Evolutionary conservation across 2,113 vertebrate genomes (phyloP).

Genomic region (Cranoglanis bouderius): DNA sequence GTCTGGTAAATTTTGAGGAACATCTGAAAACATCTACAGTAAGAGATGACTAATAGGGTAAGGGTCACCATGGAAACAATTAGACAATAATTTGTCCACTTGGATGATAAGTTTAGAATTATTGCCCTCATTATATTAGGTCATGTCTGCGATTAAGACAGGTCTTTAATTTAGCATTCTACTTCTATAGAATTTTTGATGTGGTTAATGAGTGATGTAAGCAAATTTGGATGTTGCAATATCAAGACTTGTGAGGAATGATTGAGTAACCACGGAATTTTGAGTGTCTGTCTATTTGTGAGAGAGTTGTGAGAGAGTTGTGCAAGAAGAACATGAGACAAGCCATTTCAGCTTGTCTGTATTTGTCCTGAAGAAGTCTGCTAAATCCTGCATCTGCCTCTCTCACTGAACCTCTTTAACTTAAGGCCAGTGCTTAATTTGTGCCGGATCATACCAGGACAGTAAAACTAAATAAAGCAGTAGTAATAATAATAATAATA

Average conservation of each 20-base stretch:
- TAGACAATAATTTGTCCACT: neutral
- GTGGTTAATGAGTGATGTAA: neutral
- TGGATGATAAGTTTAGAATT: neutral
- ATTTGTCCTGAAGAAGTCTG: neutral
- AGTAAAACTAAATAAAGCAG: neutral
- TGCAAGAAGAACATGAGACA: neutral
- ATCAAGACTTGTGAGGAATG: neutral
- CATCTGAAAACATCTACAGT: neutral
- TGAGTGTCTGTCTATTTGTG: neutral
- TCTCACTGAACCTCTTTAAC: neutral
- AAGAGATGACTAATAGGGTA: neutral
- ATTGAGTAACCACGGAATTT: constrained; percentile 5
- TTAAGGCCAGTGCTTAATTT: neutral
- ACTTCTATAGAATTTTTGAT: neutral
- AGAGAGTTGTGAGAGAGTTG: too few species aligned
- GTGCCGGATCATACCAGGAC: neutral
- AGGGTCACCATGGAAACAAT: neutral
- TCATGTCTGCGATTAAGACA: neutral
- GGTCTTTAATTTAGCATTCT: neutral
- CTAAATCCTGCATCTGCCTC: neutral
- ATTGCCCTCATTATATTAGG: neutral
- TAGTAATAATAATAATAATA: neutral
- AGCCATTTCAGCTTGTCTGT: constrained; percentile 5
- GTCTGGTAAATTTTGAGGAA: neutral
- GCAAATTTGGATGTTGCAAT: neutral